Percentiles rank a stretch among this genome's conserved stretches.
phyloP scores from a whole-genome alignment of 2,888 invertebrate genomes.

The Prenolepis imparis region DNA sequence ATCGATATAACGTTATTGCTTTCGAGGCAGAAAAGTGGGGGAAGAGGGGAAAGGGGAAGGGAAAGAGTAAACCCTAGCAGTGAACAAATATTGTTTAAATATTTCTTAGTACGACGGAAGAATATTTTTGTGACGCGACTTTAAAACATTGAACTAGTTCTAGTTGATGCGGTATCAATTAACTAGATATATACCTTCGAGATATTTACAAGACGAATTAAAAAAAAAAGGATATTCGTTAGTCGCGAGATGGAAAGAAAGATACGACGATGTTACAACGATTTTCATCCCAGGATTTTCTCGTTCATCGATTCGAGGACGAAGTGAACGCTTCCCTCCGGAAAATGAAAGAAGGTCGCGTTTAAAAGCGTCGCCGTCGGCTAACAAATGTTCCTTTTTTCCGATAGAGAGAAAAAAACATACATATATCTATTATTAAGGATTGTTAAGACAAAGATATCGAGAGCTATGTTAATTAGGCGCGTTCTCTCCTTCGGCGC shows the following conservation, averaged over 20 bases:
- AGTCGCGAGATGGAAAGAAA: constrained; percentile 11
- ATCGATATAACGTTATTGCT: constrained; percentile 40
- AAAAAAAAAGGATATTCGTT: constrained; percentile 24
- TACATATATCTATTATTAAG: constrained; percentile 38
- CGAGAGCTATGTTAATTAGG: constrained; percentile 41
- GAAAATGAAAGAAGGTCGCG: neutral
- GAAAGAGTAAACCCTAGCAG: constrained; percentile 27
- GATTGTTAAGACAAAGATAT: constrained; percentile 36
- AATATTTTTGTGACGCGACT: constrained; percentile 57
- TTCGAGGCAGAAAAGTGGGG: neutral
- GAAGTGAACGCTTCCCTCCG: neutral
- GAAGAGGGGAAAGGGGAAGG: neutral
- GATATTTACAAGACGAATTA: constrained; percentile 50
- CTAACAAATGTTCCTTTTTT: constrained; percentile 36
- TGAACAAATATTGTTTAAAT: constrained; percentile 54
- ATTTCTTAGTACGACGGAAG: constrained; percentile 53
- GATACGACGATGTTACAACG: constrained; percentile 28
- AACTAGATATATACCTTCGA: constrained; percentile 42
- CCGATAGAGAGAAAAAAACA: constrained; percentile 17
- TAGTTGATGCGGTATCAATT: constrained; percentile 40
- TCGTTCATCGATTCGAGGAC: neutral
- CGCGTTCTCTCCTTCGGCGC: constrained; percentile 32
- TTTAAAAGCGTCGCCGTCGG: constrained; percentile 26
- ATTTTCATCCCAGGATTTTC: constrained; percentile 3
- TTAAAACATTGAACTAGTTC: constrained; percentile 52